Conservation (phyloP, 2,113 vertebrate species). For the Eurypyga helias region DNA sequence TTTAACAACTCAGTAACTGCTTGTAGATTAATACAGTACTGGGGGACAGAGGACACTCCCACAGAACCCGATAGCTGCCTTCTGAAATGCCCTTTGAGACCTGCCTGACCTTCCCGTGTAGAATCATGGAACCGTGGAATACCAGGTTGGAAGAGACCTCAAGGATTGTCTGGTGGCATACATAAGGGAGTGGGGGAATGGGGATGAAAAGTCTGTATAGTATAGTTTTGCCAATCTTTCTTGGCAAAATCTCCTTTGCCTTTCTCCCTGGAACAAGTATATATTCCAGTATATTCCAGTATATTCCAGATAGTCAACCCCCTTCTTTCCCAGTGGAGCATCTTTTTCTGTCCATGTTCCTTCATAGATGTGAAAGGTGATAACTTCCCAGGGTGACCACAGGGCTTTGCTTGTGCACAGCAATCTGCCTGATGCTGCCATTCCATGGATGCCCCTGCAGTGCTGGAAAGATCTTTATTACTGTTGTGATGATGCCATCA, state of each 20-base stretch:
- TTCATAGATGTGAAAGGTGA: fast-evolving
- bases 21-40: not conserved
- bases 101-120: not conserved
- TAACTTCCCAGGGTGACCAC: not conserved
- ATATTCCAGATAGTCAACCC: not conserved
- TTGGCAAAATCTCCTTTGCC: not conserved
- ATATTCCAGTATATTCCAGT: not conserved
- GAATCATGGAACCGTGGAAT: too few relatives aligned
- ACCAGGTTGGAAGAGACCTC: too few relatives aligned
- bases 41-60: fast-evolving
- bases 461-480: not conserved
- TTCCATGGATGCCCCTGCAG: not conserved
- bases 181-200: too few relatives aligned
- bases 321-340: not conserved
- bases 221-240: too few relatives aligned
- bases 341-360: not conserved
- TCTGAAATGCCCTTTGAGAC: not conserved
- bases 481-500: not conserved
- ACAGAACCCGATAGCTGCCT: not conserved
- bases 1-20: not conserved
- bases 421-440: not conserved
- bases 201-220: too few relatives aligned
- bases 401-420: not conserved
- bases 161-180: too few relatives aligned
- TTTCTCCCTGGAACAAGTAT: not conserved